A percentile compares a stretch with the other conserved stretches of the same genome.
Conservation (phyloP, 2,888 invertebrate genomes). For the Limnephilus marmoratus region DNA sequence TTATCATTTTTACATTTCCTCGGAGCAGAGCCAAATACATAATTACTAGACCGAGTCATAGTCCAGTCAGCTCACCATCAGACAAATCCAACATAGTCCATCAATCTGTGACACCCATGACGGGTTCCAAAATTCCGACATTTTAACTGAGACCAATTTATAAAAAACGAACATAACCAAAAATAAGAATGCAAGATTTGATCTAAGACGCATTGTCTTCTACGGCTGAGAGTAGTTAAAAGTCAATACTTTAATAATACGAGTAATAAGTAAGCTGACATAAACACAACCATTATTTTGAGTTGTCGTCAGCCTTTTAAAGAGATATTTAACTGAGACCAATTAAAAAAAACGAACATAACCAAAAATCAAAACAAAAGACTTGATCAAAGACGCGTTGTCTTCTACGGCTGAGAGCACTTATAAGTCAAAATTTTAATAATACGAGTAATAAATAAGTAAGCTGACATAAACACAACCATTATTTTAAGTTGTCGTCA, state of each 20-base stretch:
- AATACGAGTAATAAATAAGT: not conserved
- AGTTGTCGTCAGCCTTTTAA: not conserved
- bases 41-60: conserved; percentile 32
- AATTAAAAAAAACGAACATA: not conserved
- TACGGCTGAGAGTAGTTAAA: not conserved
- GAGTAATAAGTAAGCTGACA: not conserved
- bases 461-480: not conserved
- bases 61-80: not conserved
- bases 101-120: not conserved
- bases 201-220: not conserved
- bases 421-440: not conserved
- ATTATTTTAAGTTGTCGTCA: conserved; percentile 5
- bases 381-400: not conserved
- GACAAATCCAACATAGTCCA: not conserved
- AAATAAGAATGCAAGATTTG: not conserved
- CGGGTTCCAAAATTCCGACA: not conserved
- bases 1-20: not conserved
- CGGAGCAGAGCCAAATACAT: conserved; percentile 25
- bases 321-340: too few relatives aligned
- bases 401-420: not conserved
- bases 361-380: not conserved
- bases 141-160: not conserved
- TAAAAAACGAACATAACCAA: not conserved
- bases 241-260: not conserved
- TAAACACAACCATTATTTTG: not conserved